A percentile compares a stretch with the other conserved stretches of the same genome.
These are phyloP conservation scores for Atlantisia rogersi DNA, from an alignment of 2,113 vertebrate species.

Conservation along the genomic window DNA sequence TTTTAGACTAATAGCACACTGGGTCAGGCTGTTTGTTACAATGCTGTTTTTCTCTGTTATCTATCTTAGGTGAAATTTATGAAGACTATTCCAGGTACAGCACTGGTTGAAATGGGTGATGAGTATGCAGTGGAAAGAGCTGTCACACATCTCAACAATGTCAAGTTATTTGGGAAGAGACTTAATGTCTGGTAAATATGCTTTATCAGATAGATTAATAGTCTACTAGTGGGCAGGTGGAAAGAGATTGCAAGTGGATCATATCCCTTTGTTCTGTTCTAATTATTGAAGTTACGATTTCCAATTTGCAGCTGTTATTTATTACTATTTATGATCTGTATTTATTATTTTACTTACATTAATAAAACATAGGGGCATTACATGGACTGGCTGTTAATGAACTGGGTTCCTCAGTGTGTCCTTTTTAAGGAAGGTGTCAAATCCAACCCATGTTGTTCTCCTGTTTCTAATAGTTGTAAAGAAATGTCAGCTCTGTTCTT, in stretches of 20 bases:
- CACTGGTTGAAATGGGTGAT: conserved; percentile 96
- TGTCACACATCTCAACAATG: conserved; percentile 96
- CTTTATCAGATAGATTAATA: neutral
- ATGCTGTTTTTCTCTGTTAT: neutral
- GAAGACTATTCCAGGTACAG: conserved; percentile 97
- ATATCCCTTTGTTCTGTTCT: neutral
- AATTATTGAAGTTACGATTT: neutral
- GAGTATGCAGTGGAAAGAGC: conserved; percentile 97
- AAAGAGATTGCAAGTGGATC: neutral
- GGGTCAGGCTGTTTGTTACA: neutral
- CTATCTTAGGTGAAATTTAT: conserved; percentile 91
- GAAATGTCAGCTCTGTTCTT: neutral
- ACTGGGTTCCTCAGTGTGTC: neutral
- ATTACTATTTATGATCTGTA: neutral
- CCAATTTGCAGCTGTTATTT: neutral
- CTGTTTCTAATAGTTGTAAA: neutral
- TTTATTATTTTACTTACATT: neutral
- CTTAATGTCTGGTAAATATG: conserved; percentile 92
- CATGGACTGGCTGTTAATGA: neutral
- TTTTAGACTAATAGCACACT: neutral
- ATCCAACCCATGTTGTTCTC: neutral
- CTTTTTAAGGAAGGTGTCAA: neutral
- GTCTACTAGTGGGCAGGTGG: neutral
- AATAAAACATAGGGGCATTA: neutral
- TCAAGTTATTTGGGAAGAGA: conserved; percentile 95